These are phyloP conservation scores for Chrysolina haemoptera DNA, from an alignment of 2,888 invertebrate species.

Conservation along the genomic window DNA sequence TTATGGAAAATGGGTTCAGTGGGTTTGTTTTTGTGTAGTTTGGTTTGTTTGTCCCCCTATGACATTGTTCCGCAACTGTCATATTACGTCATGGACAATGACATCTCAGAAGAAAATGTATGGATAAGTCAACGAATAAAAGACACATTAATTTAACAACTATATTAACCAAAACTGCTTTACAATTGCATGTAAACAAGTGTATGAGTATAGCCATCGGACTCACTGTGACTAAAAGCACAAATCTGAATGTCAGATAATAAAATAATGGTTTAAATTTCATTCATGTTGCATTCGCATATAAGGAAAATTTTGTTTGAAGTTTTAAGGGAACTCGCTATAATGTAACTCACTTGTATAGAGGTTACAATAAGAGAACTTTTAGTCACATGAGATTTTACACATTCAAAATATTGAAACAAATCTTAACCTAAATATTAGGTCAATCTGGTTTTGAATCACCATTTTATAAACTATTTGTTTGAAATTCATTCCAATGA, in stretches of 20 bases:
- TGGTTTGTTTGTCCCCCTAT: too few relatives aligned
- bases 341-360: too few relatives aligned
- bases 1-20: too few relatives aligned
- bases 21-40: too few relatives aligned
- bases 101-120: too few relatives aligned
- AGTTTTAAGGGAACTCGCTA: too few relatives aligned
- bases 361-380: neutral
- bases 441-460: conserved; percentile 57
- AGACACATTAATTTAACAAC: conserved; percentile 51
- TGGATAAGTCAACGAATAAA: conserved; percentile 23
- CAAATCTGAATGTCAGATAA: neutral
- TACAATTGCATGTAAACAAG: conserved; percentile 58
- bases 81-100: too few relatives aligned
- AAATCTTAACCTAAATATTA: conserved; percentile 60
- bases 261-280: neutral
- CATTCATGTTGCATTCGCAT: too few relatives aligned
- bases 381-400: neutral
- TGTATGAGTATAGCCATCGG: conserved; percentile 54
- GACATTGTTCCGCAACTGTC: too few relatives aligned
- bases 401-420: conserved; percentile 38
- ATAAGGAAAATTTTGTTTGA: too few relatives aligned
- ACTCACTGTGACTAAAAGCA: conserved; percentile 35
- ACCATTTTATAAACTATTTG: conserved; percentile 12
- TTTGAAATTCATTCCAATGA: too few relatives aligned
- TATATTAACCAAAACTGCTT: conserved; percentile 55